phyloP scores from a whole-genome alignment of 2,888 invertebrate species.

The Falcaria lacertinaria region DNA sequence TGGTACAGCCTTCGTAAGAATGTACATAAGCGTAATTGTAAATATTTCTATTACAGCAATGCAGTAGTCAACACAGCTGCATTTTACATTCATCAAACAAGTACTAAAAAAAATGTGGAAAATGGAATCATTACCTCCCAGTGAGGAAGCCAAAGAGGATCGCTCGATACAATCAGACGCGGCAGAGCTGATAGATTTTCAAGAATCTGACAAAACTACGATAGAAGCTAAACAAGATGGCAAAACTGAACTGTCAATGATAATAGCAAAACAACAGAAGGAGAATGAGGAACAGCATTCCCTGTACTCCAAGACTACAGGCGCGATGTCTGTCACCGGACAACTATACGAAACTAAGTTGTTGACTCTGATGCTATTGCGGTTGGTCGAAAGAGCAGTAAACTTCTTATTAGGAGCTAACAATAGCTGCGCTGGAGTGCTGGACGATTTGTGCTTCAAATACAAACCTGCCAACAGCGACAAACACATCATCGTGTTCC shows the following conservation, averaged over 20 bases:
- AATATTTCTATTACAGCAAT: too few relatives aligned
- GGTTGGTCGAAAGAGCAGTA: neutral
- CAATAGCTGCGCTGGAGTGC: slow-evolving; percentile 1
- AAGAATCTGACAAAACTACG: too few relatives aligned
- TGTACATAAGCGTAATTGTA: too few relatives aligned
- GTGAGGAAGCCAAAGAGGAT: too few relatives aligned
- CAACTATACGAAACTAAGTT: slow-evolving; percentile 7
- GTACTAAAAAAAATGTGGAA: too few relatives aligned
- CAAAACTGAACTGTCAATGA: neutral
- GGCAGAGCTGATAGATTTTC: too few relatives aligned
- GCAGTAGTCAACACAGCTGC: too few relatives aligned
- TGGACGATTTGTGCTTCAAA: slow-evolving; percentile 12
- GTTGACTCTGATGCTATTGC: slow-evolving; percentile 1
- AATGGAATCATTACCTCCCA: too few relatives aligned
- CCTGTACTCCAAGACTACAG: neutral
- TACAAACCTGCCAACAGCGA: slow-evolving; percentile 17
- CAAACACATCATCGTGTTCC: slow-evolving; percentile 25
- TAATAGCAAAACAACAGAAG: neutral
- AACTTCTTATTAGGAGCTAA: slow-evolving; percentile 7
- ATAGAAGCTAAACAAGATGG: too few relatives aligned
- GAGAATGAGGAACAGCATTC: neutral
- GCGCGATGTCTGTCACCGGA: neutral
- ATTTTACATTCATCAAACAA: too few relatives aligned
- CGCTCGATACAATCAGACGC: too few relatives aligned
- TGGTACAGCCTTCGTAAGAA: too few relatives aligned